A percentile compares a stretch with the other conserved stretches of the same genome.
phyloP scores from a whole-genome alignment of 2,113 vertebrate genomes.

The Lampris megalopsis region DNA sequence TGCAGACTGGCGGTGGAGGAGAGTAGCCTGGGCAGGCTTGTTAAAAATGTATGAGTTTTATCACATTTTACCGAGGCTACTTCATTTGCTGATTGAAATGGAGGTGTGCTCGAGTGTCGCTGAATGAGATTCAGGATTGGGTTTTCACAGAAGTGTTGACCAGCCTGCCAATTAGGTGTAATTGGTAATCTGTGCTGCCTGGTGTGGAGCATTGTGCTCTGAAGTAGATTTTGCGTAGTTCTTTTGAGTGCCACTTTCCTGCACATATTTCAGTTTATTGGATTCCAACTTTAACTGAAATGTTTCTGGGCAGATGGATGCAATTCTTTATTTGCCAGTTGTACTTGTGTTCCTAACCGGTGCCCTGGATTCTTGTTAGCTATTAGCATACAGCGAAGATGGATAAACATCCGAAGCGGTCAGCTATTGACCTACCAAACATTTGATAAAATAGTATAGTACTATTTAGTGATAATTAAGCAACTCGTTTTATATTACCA shows the following conservation, averaged over 20 bases:
- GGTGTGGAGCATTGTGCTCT: background rate
- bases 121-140: slow-evolving; percentile 62
- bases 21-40: slow-evolving; percentile 40
- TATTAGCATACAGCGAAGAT: too few species aligned
- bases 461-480: too few species aligned
- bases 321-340: background rate
- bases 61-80: slow-evolving; percentile 60
- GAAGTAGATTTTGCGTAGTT: background rate
- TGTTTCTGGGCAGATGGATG: background rate
- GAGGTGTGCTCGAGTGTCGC: slow-evolving; percentile 27
- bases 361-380: too few species aligned
- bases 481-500: background rate
- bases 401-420: too few species aligned
- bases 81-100: slow-evolving; percentile 72
- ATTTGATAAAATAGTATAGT: too few species aligned
- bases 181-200: slow-evolving; percentile 2
- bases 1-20: slow-evolving; percentile 40
- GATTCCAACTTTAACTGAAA: background rate
- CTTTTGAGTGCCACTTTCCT: background rate
- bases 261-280: background rate
- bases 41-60: slow-evolving; percentile 77
- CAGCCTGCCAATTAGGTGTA: slow-evolving; percentile 49
- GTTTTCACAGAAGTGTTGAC: slow-evolving; percentile 46
- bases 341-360: too few species aligned
- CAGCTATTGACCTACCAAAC: too few species aligned